Percentiles rank a stretch among this genome's conserved stretches.
Evolutionary conservation across 2,797 vertebrate species (phyloP).

Genomic region (Pyrocephalus nanus): DNA sequence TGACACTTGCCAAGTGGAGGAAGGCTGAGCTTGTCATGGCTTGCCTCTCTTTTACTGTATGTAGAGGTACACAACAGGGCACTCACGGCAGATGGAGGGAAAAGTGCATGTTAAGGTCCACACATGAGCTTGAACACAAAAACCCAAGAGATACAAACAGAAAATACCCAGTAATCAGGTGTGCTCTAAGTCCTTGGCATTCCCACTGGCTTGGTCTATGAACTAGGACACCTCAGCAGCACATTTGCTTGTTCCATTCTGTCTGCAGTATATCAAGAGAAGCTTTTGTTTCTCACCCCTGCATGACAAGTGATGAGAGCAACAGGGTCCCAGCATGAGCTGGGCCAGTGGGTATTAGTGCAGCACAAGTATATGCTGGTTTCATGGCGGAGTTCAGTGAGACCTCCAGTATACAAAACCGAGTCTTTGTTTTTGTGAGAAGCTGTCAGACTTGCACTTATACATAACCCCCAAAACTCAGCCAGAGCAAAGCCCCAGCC

Average conservation of each 20-base stretch:
- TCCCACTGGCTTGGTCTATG: neutral
- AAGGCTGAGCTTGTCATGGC: neutral
- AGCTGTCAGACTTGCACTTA: neutral
- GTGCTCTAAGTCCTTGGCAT: neutral
- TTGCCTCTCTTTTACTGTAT: neutral
- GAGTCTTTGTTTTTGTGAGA: neutral
- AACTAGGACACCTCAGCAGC: neutral
- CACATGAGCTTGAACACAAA: neutral
- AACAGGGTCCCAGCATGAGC: neutral
- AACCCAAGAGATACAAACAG: neutral
- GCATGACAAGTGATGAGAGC: neutral
- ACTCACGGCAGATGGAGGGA: accelerated
- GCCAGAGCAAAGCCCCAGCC: neutral
- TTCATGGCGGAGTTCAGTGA: neutral
- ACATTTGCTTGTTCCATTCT: neutral
- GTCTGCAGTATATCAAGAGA: neutral
- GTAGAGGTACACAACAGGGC: neutral
- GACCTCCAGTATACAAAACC: neutral
- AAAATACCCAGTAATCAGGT: neutral
- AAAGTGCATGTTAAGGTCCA: accelerated
- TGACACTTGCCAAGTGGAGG: neutral
- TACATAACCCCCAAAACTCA: neutral
- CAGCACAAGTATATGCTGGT: neutral
- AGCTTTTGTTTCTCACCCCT: neutral
- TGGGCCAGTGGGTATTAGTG: neutral